Base-by-base conservation (phyloP, 1,140 invertebrate genomes). In the Drosophila leontia region DNA sequence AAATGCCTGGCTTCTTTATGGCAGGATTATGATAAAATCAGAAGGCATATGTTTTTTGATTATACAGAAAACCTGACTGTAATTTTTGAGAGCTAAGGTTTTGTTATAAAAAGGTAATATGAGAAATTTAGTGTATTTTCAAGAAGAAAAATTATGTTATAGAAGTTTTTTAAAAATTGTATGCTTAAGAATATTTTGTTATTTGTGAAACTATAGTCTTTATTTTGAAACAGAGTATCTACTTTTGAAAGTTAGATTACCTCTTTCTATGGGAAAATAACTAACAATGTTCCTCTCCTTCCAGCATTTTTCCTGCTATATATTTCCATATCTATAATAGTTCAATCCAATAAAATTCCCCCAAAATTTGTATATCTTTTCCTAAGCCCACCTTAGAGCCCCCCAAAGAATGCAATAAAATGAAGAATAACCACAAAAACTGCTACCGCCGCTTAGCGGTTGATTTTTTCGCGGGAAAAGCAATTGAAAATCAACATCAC, bases 401-500 rank as follows among this genome's bases (percentile, higher is more conserved):
- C 12, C 29, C 44, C 23, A 72, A 68, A 82, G 58, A 57, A 68
- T 42, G 78, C 72, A 55, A 67, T 70, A 65, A 76, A 53, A 19
- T 23, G 32, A 26, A 19, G 5, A 26, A 39, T 26, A 42, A 15
- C 26, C 51, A 60, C 39, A 32, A 53, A 77, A 77, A 58, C 15
- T 15, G 29, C 29, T 56, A 64, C 53, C 62, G 47, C 23, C 19
- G 71, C 35, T 80, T 84, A 58, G 68, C 47, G 74, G 68, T 78
- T 41, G 67, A 72, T 72, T 72, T 60, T 60, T 56, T 39, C 53
- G 53, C 19, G 45, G 17, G 9, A 15, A 39, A 26, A 39, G 59
- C 62, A 51, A 74, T 78, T 85, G 82, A 85, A 81, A 75, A 63
- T 35, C 65, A 37, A 26, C 39, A 55, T 35, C 19, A 23, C 41